Percentiles rank a stretch among this genome's conserved stretches.
Conservation (phyloP, 2,113 vertebrate genomes). For the Calonectris borealis region DNA sequence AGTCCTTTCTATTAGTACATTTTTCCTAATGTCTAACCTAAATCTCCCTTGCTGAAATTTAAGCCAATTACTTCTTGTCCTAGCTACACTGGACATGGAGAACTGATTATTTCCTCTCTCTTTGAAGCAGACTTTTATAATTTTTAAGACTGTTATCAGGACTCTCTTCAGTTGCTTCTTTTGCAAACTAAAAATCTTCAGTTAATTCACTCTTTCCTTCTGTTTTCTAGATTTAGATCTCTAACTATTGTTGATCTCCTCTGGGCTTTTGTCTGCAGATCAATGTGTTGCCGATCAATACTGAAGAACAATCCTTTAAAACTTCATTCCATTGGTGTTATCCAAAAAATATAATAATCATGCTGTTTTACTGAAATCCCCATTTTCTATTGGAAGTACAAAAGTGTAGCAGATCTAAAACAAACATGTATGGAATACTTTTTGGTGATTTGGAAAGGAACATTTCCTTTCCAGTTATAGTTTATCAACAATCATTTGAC, state of each 20-base stretch:
- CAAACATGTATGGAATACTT: not conserved
- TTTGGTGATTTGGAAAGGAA: not conserved
- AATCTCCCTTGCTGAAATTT: not conserved
- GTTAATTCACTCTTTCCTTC: not conserved
- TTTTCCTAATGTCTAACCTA: not conserved
- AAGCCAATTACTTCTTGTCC: not conserved
- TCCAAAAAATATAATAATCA: not conserved
- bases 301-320: not conserved
- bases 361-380: not conserved
- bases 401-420: not conserved
- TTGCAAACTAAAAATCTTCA: not conserved
- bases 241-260: not conserved
- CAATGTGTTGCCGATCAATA: not conserved
- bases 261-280: not conserved
- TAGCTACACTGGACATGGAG: not conserved
- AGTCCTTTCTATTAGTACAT: not conserved
- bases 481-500: not conserved
- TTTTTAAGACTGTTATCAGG: not conserved
- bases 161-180: not conserved
- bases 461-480: not conserved
- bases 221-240: not conserved
- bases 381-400: fast-evolving
- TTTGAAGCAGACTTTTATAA: not conserved
- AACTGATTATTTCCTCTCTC: not conserved
- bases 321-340: not conserved